phyloP scores from a whole-genome alignment of 2,797 vertebrate species.

The Chlorospingus semifuscus region DNA sequence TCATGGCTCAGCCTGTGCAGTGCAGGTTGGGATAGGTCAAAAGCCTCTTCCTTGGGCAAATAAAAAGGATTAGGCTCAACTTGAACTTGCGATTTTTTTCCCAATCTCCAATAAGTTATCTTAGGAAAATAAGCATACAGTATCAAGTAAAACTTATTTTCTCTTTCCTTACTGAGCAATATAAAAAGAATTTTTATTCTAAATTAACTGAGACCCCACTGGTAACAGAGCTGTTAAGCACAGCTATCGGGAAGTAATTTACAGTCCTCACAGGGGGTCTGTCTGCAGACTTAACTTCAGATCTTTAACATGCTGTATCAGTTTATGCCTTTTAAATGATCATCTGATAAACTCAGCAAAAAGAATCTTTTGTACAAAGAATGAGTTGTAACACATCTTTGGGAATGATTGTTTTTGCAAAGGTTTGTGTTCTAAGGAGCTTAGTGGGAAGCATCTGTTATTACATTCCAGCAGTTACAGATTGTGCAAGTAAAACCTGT shows the following conservation, averaged over 20 bases:
- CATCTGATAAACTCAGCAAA: neutral
- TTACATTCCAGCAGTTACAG: neutral
- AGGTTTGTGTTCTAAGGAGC: neutral
- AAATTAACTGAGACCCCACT: neutral
- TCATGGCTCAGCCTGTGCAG: neutral
- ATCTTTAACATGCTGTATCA: neutral
- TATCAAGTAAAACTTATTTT: neutral
- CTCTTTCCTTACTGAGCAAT: neutral
- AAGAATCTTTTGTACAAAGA: neutral
- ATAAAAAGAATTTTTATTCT: neutral
- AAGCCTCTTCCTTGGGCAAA: neutral
- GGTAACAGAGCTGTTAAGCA: neutral
- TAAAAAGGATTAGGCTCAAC: neutral
- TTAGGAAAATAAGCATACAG: neutral
- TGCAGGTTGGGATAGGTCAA: neutral
- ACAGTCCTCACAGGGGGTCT: neutral
- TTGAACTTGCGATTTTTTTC: neutral
- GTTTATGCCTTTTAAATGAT: neutral
- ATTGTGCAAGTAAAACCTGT: neutral
- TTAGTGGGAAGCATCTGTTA: neutral
- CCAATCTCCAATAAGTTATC: neutral
- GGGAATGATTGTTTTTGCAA: neutral
- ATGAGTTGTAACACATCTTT: neutral
- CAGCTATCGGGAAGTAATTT: neutral
- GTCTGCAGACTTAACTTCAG: neutral